Conservation (phyloP, 2,888 invertebrate genomes). For the Trichacis sp. region DNA sequence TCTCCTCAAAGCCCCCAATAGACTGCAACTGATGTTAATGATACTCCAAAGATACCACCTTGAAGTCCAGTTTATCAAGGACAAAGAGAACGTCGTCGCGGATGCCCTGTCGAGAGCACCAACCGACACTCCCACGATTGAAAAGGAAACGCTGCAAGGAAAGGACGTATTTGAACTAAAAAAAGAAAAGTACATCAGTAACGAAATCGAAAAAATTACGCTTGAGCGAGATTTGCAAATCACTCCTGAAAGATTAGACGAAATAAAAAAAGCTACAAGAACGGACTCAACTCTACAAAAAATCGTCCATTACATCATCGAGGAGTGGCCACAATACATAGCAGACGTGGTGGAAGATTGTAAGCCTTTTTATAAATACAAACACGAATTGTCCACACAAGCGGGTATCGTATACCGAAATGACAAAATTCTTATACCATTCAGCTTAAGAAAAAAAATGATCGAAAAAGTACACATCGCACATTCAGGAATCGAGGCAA, state of each 20-base stretch:
- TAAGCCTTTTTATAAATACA: slow-evolving; percentile 23
- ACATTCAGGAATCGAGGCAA: slow-evolving; percentile 33
- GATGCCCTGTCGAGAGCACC: slow-evolving; percentile 13
- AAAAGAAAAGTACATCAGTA: background rate
- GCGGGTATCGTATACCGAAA: slow-evolving; percentile 16
- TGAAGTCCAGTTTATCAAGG: slow-evolving; percentile 7
- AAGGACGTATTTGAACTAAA: slow-evolving; percentile 5
- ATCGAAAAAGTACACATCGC: slow-evolving; percentile 24
- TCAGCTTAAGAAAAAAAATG: slow-evolving; percentile 19
- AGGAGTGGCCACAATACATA: slow-evolving; percentile 45
- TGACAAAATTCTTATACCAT: slow-evolving; percentile 20
- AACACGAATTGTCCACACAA: slow-evolving; percentile 17
- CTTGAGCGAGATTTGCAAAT: background rate
- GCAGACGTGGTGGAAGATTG: slow-evolving; percentile 13
- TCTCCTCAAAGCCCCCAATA: slow-evolving; percentile 12
- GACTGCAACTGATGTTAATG: slow-evolving; percentile 14
- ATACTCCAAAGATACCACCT: slow-evolving; percentile 10
- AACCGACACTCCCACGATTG: too few relatives aligned
- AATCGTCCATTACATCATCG: slow-evolving; percentile 31
- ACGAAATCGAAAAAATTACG: background rate
- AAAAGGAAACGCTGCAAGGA: too few relatives aligned
- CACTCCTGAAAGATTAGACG: background rate
- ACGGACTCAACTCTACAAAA: slow-evolving; percentile 21
- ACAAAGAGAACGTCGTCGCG: slow-evolving; percentile 10
- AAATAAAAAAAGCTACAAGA: background rate